A percentile compares a stretch with the other conserved stretches of the same genome.
Evolutionary conservation across 2,888 invertebrate species (phyloP).

Genomic region (Kuschelorhynchus macadamiae): DNA sequence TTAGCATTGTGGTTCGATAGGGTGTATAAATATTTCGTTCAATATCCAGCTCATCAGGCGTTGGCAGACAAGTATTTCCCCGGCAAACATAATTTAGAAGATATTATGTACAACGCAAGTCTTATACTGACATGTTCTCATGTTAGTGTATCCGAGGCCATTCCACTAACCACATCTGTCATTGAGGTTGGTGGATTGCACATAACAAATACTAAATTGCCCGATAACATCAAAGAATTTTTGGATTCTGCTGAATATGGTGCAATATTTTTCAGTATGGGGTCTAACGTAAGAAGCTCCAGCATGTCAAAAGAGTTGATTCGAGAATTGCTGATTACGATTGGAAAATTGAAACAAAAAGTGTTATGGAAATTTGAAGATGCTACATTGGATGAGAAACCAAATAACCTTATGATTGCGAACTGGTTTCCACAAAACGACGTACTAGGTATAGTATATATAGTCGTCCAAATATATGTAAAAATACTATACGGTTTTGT

Average conservation of each 20-base stretch:
- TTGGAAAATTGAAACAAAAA: conserved; percentile 65
- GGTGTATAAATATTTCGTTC: conserved; percentile 52
- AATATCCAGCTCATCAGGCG: conserved; percentile 56
- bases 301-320: conserved; percentile 59
- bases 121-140: conserved; percentile 66
- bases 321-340: conserved; percentile 61
- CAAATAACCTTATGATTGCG: conserved; percentile 64
- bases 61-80: conserved; percentile 60
- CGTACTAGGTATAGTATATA: conserved; percentile 54
- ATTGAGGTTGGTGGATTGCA: conserved; percentile 74
- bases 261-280: conserved; percentile 67
- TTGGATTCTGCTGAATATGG: conserved; percentile 64
- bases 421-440: conserved; percentile 67
- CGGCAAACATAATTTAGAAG: conserved; percentile 56
- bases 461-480: not conserved
- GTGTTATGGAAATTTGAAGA: conserved; percentile 69
- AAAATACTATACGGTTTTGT: not conserved
- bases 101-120: conserved; percentile 57
- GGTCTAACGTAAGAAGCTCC: conserved; percentile 64
- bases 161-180: conserved; percentile 71
- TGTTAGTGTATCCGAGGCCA: conserved; percentile 69
- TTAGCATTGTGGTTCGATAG: conserved; percentile 61
- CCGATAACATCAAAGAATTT: conserved; percentile 62
- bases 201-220: conserved; percentile 49
- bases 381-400: conserved; percentile 56